phyloP scores from a whole-genome alignment of 2,888 invertebrate species.

The Drosophila anceps region DNA sequence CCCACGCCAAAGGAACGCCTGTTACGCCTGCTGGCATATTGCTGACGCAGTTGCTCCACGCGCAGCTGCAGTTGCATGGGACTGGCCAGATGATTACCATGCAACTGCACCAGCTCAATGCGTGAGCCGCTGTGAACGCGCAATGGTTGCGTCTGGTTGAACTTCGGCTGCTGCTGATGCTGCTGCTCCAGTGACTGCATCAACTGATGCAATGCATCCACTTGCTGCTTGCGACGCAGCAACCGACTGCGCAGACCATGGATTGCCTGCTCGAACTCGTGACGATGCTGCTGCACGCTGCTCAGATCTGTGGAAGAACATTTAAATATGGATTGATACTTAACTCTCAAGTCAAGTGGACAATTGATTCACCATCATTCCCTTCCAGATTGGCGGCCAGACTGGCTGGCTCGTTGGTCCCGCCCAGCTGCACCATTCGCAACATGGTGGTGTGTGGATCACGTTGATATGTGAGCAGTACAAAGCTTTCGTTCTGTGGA shows the following conservation, averaged over 20 bases:
- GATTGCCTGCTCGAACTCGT: slow-evolving; percentile 76
- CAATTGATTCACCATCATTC: slow-evolving; percentile 46
- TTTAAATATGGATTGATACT: not conserved
- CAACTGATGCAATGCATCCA: slow-evolving; percentile 68
- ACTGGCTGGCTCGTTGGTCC: slow-evolving; percentile 16
- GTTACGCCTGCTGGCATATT: slow-evolving; percentile 38
- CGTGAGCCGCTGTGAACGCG: slow-evolving; percentile 49
- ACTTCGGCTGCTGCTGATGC: not conserved
- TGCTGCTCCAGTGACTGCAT: slow-evolving; percentile 12
- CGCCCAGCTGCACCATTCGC: slow-evolving; percentile 76
- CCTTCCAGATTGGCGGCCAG: slow-evolving; percentile 43
- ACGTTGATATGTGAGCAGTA: slow-evolving; percentile 67
- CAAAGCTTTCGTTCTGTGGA: slow-evolving; percentile 65
- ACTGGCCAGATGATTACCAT: slow-evolving; percentile 61
- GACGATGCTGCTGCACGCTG: slow-evolving; percentile 72
- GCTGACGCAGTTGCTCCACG: slow-evolving; percentile 54
- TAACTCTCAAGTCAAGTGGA: not conserved
- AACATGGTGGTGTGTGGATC: slow-evolving; percentile 54
- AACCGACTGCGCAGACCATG: slow-evolving; percentile 69
- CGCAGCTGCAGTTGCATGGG: slow-evolving; percentile 74
- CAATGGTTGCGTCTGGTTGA: slow-evolving; percentile 33
- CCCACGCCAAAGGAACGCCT: slow-evolving; percentile 58
- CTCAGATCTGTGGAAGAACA: slow-evolving; percentile 53
- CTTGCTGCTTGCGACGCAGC: slow-evolving; percentile 64
- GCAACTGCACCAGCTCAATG: slow-evolving; percentile 61